A percentile compares a stretch with the other conserved stretches of the same genome.
These are phyloP conservation scores for Aplocera efformata DNA, from an alignment of 2,888 invertebrate genomes.

Conservation along the genomic window DNA sequence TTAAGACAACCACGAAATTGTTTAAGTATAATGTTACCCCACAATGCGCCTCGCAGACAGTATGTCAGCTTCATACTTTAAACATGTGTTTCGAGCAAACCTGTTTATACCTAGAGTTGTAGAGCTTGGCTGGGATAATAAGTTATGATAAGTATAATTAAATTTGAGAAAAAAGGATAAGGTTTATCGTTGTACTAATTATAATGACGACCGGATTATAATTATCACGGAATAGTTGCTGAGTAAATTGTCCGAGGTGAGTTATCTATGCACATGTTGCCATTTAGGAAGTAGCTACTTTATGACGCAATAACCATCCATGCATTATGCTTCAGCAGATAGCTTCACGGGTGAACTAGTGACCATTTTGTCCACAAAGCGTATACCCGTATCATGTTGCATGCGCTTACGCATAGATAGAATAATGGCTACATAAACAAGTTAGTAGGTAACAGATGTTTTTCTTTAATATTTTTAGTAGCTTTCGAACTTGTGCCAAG, in stretches of 20 bases:
- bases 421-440: conserved; percentile 7
- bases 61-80: conserved; percentile 21
- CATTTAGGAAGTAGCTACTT: no score
- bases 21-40: conserved; percentile 31
- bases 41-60: conserved; percentile 13
- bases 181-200: no score
- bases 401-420: conserved; percentile 15
- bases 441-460: conserved; percentile 17
- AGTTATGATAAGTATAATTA: no score
- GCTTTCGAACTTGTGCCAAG: no score
- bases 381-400: conserved; percentile 12
- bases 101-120: no score
- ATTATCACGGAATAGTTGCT: no score
- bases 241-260: no score
- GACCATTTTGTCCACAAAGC: conserved; percentile 10
- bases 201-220: no score
- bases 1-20: conserved; percentile 39
- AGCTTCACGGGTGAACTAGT: conserved; percentile 1
- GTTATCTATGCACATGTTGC: no score
- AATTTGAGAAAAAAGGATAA: no score
- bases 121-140: no score
- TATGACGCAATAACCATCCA: neutral
- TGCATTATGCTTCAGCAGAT: neutral
- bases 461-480: conserved; percentile 3
- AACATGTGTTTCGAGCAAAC: conserved; percentile 1